phyloP scores from a whole-genome alignment of 2,797 vertebrate species.

The Emydoidea blandingii region DNA sequence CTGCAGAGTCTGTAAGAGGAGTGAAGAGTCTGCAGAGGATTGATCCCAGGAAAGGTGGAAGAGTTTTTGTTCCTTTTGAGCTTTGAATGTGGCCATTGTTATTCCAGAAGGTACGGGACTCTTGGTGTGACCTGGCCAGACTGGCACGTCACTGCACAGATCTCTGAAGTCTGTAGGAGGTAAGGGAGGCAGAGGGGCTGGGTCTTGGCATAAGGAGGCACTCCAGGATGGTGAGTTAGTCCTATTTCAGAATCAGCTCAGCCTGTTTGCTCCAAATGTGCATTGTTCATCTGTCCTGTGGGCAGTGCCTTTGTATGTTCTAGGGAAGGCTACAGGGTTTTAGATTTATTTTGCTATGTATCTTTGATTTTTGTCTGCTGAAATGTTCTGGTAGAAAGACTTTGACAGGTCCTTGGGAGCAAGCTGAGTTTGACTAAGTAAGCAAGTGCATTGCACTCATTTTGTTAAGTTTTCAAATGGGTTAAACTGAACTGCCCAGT shows the following conservation, averaged over 20 bases:
- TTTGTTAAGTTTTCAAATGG: background rate
- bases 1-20: too few relatives aligned
- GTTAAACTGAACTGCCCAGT: background rate
- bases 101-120: too few relatives aligned
- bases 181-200: too few relatives aligned
- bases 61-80: too few relatives aligned
- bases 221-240: background rate
- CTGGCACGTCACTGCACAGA: too few relatives aligned
- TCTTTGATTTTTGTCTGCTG: background rate
- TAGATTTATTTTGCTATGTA: background rate
- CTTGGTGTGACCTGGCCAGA: too few relatives aligned
- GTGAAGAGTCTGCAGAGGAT: too few relatives aligned
- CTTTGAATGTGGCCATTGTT: too few relatives aligned
- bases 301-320: background rate
- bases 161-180: too few relatives aligned
- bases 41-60: too few relatives aligned
- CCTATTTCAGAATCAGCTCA: background rate
- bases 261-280: background rate
- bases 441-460: background rate
- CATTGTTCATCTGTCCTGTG: background rate
- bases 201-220: too few relatives aligned
- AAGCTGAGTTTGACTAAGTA: background rate
- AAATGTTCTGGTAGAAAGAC: background rate
- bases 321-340: background rate
- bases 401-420: background rate